Percentiles rank a stretch among this genome's conserved stretches.
Conservation (phyloP, 2,113 vertebrate species). For the Barbus barbus region DNA sequence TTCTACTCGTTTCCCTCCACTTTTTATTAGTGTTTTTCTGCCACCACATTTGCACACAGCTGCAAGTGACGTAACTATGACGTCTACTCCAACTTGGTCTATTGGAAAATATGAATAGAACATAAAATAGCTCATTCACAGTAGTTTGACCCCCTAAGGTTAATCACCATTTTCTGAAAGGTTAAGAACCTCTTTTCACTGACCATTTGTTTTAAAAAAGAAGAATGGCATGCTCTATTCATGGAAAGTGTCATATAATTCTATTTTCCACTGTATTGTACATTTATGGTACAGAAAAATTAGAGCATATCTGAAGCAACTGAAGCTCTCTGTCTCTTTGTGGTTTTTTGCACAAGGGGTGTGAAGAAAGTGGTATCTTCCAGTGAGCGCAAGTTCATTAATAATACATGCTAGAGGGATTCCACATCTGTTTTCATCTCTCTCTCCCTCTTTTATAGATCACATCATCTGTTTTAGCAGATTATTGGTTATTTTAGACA, state of each 20-base stretch:
- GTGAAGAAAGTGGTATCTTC: neutral
- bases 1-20: too few relatives aligned
- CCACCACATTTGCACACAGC: too few relatives aligned
- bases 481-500: neutral
- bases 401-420: conserved; percentile 39
- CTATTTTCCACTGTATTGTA: neutral
- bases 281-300: neutral
- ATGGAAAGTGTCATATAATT: neutral
- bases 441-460: neutral
- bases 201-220: neutral
- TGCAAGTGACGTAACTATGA: too few relatives aligned
- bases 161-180: neutral
- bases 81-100: too few relatives aligned
- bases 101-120: too few relatives aligned
- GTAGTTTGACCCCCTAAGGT: neutral
- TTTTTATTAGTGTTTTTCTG: too few relatives aligned
- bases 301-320: neutral
- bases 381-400: conserved; percentile 18
- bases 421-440: conserved; percentile 27
- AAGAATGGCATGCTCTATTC: neutral
- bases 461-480: neutral
- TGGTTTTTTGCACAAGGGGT: neutral
- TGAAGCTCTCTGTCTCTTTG: neutral
- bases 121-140: neutral
- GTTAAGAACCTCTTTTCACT: neutral